phyloP scores from a whole-genome alignment of 2,113 vertebrate genomes.

The Aix galericulata region DNA sequence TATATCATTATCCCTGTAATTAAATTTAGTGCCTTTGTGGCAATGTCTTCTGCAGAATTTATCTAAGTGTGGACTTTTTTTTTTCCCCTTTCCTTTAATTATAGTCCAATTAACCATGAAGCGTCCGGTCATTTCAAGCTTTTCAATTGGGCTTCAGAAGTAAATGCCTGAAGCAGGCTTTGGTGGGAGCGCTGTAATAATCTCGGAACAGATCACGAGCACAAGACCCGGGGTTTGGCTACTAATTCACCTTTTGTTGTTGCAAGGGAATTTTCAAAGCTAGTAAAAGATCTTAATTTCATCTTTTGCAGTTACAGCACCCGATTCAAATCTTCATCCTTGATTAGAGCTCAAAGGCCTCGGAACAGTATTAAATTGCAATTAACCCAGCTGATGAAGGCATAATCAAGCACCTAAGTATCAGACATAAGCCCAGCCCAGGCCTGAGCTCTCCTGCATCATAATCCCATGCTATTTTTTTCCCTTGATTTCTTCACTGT shows the following conservation, averaged over 20 bases:
- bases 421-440: not conserved
- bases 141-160: not conserved
- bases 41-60: not conserved
- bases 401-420: not conserved
- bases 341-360: not conserved
- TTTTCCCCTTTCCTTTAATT: not conserved
- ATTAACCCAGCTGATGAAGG: not conserved
- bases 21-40: not conserved
- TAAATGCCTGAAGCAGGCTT: not conserved
- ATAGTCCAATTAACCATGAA: constrained; percentile 8
- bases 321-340: not conserved
- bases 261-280: not conserved
- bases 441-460: not conserved
- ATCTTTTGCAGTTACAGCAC: not conserved
- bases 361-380: not conserved
- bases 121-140: not conserved
- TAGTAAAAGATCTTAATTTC: not conserved
- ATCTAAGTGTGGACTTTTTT: not conserved
- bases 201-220: not conserved
- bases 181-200: not conserved
- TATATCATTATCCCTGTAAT: not conserved
- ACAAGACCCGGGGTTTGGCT: not conserved
- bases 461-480: not conserved
- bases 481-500: not conserved
- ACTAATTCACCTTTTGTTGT: not conserved